phyloP scores from a whole-genome alignment of 2,888 invertebrate species.

The Napeogenes sylphis region DNA sequence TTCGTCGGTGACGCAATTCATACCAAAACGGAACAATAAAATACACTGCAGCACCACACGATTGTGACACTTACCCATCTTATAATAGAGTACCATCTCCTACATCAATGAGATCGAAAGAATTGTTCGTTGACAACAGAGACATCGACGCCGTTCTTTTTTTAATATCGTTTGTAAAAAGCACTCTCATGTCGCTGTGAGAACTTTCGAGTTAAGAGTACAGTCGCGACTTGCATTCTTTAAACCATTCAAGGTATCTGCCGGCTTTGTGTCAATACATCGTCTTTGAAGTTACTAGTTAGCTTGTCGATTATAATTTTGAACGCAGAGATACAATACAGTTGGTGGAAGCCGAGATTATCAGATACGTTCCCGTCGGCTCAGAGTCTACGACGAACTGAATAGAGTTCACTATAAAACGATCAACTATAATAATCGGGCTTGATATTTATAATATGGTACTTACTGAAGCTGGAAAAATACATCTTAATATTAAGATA shows the following conservation, averaged over 20 bases:
- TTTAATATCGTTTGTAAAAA: conserved; percentile 76
- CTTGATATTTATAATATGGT: too few relatives aligned
- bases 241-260: conserved; percentile 50
- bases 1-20: conserved; percentile 75
- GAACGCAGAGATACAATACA: conserved; percentile 44
- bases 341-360: conserved; percentile 45
- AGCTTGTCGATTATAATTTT: conserved; percentile 41
- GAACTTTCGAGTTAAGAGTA: conserved; percentile 61
- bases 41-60: conserved; percentile 34
- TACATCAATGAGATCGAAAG: conserved; percentile 48
- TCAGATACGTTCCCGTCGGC: conserved; percentile 40
- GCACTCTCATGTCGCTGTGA: conserved; percentile 74
- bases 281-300: conserved; percentile 40
- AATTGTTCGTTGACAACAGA: conserved; percentile 76
- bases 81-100: conserved; percentile 38
- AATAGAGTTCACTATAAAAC: conserved; percentile 37
- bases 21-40: conserved; percentile 68
- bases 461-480: too few relatives aligned
- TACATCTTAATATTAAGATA: conserved; percentile 2
- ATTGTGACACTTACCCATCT: conserved; percentile 36
- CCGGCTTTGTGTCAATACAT: conserved; percentile 55
- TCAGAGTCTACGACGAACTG: conserved; percentile 41
- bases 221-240: conserved; percentile 65
- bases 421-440: conserved; percentile 44
- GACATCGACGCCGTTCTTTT: conserved; percentile 74